phyloP scores from a whole-genome alignment of 2,113 vertebrate species.

The Accipiter virgatus region DNA sequence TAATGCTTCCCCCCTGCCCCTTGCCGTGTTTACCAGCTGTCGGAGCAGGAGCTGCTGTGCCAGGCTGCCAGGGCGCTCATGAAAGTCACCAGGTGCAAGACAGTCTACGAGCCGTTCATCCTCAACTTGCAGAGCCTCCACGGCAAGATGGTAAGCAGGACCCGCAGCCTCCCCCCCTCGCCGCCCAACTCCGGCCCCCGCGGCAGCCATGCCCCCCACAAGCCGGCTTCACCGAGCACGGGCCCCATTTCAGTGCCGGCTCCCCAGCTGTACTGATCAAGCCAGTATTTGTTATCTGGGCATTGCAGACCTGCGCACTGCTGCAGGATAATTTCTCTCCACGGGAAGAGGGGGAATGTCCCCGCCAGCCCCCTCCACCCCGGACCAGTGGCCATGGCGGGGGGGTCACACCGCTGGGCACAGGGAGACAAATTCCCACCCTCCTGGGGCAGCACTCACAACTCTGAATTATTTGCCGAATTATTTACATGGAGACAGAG shows the following conservation, averaged over 20 bases:
- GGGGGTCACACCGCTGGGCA: neutral
- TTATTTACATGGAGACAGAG: neutral
- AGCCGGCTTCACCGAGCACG: accelerated
- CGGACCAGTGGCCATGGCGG: neutral
- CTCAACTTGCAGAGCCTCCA: constrained; percentile 13
- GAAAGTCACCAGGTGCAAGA: neutral
- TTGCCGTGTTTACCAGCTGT: accelerated
- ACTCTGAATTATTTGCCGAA: no score
- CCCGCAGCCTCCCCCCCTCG: neutral
- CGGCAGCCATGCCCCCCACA: accelerated
- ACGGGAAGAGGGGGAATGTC: accelerated
- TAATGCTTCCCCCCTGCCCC: accelerated
- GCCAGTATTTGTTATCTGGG: accelerated
- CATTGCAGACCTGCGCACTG: neutral
- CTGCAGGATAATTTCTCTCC: neutral
- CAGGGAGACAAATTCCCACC: neutral
- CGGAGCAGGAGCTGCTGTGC: neutral
- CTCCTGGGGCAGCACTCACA: neutral
- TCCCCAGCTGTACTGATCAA: accelerated
- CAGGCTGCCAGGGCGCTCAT: neutral
- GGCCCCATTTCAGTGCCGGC: accelerated
- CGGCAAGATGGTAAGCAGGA: neutral
- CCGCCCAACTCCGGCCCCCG: accelerated
- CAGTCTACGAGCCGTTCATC: neutral
- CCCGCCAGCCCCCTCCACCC: accelerated